A percentile compares a stretch with the other conserved stretches of the same genome.
phyloP scores from a whole-genome alignment of 2,113 vertebrate species.

The Brienomyrus longianalis region DNA sequence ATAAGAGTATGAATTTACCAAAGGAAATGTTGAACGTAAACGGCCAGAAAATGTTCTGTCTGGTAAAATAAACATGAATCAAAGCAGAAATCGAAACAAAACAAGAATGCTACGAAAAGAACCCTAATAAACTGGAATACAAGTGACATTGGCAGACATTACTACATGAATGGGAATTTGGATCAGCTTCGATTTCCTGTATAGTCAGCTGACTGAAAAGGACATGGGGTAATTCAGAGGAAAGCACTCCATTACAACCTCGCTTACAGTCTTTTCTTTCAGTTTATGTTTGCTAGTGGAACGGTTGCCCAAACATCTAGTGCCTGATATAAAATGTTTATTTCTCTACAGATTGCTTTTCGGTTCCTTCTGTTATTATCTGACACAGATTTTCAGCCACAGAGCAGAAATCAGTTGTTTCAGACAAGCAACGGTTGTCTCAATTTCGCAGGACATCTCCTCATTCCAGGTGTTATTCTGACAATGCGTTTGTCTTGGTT shows the following conservation, averaged over 20 bases:
- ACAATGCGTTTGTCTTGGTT: not conserved
- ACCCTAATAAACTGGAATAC: not conserved
- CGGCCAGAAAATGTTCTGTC: not conserved
- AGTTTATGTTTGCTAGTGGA: not conserved
- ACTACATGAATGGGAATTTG: not conserved
- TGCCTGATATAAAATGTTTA: conserved; percentile 1
- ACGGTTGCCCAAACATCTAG: not conserved
- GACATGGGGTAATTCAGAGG: not conserved
- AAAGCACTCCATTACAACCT: not conserved
- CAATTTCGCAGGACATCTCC: not conserved
- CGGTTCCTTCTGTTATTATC: not conserved
- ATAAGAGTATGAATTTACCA: not conserved
- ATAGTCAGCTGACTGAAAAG: not conserved
- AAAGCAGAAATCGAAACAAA: not conserved
- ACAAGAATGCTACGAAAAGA: not conserved
- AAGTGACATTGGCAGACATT: not conserved
- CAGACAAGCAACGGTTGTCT: not conserved
- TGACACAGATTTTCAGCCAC: not conserved
- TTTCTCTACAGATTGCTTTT: not conserved
- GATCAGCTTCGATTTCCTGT: not conserved
- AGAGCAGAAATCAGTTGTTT: not conserved
- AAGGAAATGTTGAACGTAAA: not conserved
- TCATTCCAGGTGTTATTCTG: not conserved
- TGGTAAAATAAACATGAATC: not conserved
- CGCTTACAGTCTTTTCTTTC: not conserved